A percentile compares a stretch with the other conserved stretches of the same genome.
Conservation (phyloP, 2,797 vertebrate species). For the Harpagifer antarcticus region DNA sequence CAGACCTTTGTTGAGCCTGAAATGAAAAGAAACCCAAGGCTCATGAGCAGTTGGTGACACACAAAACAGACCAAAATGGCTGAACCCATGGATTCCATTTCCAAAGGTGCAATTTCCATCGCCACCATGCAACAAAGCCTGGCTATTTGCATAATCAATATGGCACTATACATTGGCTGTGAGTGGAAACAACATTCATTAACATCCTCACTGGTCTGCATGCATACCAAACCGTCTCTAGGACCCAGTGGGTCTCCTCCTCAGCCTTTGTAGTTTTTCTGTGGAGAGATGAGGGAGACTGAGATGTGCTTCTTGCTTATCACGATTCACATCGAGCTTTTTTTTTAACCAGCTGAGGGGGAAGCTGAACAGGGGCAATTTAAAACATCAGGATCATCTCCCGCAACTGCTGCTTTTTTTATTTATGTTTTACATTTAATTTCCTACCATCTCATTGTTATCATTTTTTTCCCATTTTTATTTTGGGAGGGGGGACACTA, state of each 20-base stretch:
- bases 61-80: neutral
- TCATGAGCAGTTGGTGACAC: neutral
- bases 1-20: neutral
- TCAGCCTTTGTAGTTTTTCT: slow-evolving; percentile 82
- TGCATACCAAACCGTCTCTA: slow-evolving; percentile 64
- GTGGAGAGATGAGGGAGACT: slow-evolving; percentile 67
- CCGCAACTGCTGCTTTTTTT: slow-evolving; percentile 4
- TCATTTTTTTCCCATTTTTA: neutral
- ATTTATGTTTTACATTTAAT: neutral
- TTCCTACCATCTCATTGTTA: neutral
- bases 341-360: slow-evolving; percentile 51
- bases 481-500: slow-evolving; percentile 1
- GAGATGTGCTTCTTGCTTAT: slow-evolving; percentile 78
- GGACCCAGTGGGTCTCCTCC: slow-evolving; percentile 74
- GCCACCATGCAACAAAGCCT: neutral
- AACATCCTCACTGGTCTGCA: slow-evolving; percentile 10
- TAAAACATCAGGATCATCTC: slow-evolving; percentile 46
- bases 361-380: slow-evolving; percentile 36
- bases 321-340: slow-evolving; percentile 81
- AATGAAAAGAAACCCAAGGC: neutral
- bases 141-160: slow-evolving; percentile 38
- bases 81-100: neutral
- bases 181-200: slow-evolving; percentile 18
- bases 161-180: neutral
- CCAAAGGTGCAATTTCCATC: slow-evolving; percentile 7